Evolutionary conservation across 64 coral and sea anemone genomes (phyloP), one percentile per base, ranked within the genome.

Genomic region (Stichodactyla helianthus): DNA sequence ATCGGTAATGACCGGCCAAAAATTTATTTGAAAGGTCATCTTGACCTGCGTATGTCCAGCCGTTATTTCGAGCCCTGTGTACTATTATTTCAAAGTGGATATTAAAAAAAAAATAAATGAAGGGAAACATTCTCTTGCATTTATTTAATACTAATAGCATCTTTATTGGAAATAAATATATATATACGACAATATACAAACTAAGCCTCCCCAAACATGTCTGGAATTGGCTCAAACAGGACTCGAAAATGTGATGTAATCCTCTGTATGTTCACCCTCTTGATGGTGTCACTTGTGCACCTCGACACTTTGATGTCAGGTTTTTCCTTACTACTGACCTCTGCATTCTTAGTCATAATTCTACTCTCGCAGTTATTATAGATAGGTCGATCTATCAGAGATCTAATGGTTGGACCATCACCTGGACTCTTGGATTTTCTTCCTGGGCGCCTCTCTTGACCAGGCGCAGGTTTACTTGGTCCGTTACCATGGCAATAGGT

Each of bases 201-300:
- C 31, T 12, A 74, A 16, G 18, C 18, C 6, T 81, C 78, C 6
- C 17, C 50, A 53, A 52, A 81, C 51, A 81, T 81, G 52, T 81
- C 78, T 19, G 78, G 78, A 17, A 81, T 81, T 81, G 78, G 78
- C 6, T 81, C 78, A 81, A 81, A 81, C 53, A 81, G 51, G 52
- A 81, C 52, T 81, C 78, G n/a, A 81, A 81, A 81, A 81, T 81
- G 78, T 81, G 78, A 54, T 19, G 78, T 81, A 54, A 81, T 81
- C 26, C 10, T 81, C 78, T 81, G 78, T 54, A 81, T 81, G n/a
- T 81, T 74, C 4, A 26, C 23, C 68, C 35, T 81, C 78, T 51
- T 81, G 51, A 52, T 52, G 52, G 35, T 44, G 4, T 52, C 50
- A 31, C 22, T 79, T 4, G 35, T 17, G 50, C 51, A 16, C 13